phyloP scores from a whole-genome alignment of 2,797 vertebrate genomes.

The Xenopus petersii region DNA sequence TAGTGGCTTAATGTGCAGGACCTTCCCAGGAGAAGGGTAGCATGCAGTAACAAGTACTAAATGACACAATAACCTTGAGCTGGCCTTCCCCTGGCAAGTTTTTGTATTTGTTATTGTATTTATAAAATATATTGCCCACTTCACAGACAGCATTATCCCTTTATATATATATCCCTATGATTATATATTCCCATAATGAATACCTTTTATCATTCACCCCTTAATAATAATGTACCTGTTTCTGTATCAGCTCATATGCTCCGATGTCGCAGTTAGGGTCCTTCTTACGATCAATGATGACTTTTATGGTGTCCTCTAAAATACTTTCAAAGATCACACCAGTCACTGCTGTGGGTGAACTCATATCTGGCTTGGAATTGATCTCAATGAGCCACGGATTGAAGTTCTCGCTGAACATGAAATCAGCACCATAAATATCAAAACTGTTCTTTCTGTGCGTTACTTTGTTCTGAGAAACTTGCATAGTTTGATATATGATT shows the following conservation, averaged over 20 bases:
- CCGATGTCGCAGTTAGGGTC: conserved; percentile 54
- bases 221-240: too few species aligned
- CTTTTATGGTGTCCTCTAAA: conserved; percentile 80
- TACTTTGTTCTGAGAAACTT: conserved; percentile 77
- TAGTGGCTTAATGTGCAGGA: too few species aligned
- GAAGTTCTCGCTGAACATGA: conserved; percentile 80
- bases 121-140: conserved; percentile 47
- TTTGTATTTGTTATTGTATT: too few species aligned
- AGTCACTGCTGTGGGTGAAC: conserved; percentile 74
- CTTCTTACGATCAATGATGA: conserved; percentile 57
- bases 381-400: conserved; percentile 90
- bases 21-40: too few species aligned
- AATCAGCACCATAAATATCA: conserved; percentile 88
- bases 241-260: conserved; percentile 50
- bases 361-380: conserved; percentile 88
- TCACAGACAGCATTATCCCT: too few species aligned
- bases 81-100: too few species aligned
- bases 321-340: conserved; percentile 77
- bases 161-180: too few species aligned
- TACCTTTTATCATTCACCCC: too few species aligned
- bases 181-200: too few species aligned
- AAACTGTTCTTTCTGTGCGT: conserved; percentile 81
- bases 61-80: too few species aligned
- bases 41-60: too few species aligned
- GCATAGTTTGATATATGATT: conserved; percentile 57